Base-by-base conservation (phyloP, 2,888 invertebrate genomes). In the Monopis laevigella region DNA sequence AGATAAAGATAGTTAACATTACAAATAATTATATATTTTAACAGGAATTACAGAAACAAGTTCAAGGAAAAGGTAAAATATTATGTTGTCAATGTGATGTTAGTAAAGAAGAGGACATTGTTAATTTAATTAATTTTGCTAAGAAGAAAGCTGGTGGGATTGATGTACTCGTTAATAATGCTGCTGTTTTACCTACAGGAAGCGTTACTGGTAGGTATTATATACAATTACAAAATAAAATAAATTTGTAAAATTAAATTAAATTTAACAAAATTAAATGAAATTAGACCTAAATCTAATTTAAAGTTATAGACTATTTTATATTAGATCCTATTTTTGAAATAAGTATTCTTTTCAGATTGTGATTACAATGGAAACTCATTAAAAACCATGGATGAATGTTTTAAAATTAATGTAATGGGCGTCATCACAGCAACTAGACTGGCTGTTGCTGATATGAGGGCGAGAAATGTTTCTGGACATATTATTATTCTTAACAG, bases 401-500 rank as follows among this genome's bases (percentile, higher is more conserved):
- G 17, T n/a, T 29, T 28, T 11, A 11, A 29, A 18, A 18, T 40
- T n/a, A 84, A 84, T 53, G 46, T 81, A 1, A 71, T 66, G 50
- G 82, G 71, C 1, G 53, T 72, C 1, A 53, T 82, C 0, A 43
- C 68, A 39, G 82, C 83, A 50, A 65, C 80, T 0, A 67, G 80
- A 2, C 66, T 65, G 44, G 84, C 82, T 0, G 55, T 77, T 4
- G 55, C 57, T 1, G 78, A 77, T 10, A 83, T 85, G 83, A 67
- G 59, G 18, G 55, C 57, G 11, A 51, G 57, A 11, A 55, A 55
- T 3, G 51, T 65, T 4, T 60, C 68, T 30, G 83, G 83, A 0
- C 75, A 82, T 14, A 58, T 83, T 40, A 53, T 82, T 21, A 62
- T 73, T 21, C 58, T 82, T 10, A 81, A 78, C 49, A 83, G 83